Base-by-base conservation (phyloP, 2,797 vertebrate genomes). In the Antrozous pallidus region DNA sequence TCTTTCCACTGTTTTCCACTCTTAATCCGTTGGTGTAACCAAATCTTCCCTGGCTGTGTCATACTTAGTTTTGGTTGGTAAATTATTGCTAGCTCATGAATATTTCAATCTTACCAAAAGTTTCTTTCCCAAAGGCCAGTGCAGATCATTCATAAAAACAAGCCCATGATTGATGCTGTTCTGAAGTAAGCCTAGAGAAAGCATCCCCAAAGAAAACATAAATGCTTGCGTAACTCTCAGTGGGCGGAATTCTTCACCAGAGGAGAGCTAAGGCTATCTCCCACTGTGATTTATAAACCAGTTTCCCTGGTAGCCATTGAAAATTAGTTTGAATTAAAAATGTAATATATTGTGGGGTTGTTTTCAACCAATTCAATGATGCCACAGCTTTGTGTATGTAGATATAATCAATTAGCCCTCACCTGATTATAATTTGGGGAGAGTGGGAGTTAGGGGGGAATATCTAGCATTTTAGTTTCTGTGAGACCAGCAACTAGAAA, bases 241-340 rank as follows among this genome's bases (percentile, higher is more conserved):
- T 49, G 1, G 28, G 5, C 11, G 73, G 40, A 73, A 6, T 69
- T 84, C 54, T 81, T 61, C 10, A 33, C 22, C 78, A 78, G 7
- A 14, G 4, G 22, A 28, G 3, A 82, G 12, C 6, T 36, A 56
- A 16, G 1, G 4, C 42, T 56, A 38, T 24, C 70, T 20, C 11
- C 3, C 20, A 38, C 58, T 45, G 36, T 83, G 7, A 87, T 74
- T 56, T 51, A 71, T 42, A 84, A 91, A 79, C 11, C 63, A 77
- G 13, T 28, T 70, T 58, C 24, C 17, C 10, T n/a, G n/a, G 20
- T n/a, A 80, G 16, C 40, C n/a, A 56, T 40, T 42, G 18, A 77
- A 80, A 74, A 71, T 61, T 92, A 71, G 2, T 84, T 87, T 93
- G 28, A 51, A 69, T 86, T 92, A 54, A 86, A 85, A 82, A 12